Evolutionary conservation across 2,113 vertebrate species (phyloP).

Genomic region (Poeciliopsis occidentalis): DNA sequence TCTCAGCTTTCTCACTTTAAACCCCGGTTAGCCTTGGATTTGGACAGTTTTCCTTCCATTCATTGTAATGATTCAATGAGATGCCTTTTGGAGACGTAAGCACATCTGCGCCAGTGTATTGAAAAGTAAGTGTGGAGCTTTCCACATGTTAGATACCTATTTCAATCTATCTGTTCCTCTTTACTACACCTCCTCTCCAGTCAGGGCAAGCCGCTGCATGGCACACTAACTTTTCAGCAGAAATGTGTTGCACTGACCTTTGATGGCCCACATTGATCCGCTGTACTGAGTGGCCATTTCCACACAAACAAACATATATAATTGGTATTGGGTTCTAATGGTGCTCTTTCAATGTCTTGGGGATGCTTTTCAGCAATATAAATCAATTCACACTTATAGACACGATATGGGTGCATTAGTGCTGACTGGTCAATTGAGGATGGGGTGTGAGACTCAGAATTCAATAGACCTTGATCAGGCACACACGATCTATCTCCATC

Average conservation of each 20-base stretch:
- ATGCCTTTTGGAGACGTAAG: neutral
- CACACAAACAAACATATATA: conserved; percentile 83
- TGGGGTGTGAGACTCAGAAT: conserved; percentile 68
- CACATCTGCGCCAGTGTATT: neutral
- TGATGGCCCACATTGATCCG: conserved; percentile 80
- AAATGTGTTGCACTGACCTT: conserved; percentile 81
- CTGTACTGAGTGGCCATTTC: conserved; percentile 78
- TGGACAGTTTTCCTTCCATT: conserved; percentile 14
- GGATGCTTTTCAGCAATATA: conserved; percentile 81
- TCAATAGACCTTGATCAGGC: conserved; percentile 80
- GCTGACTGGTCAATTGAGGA: conserved; percentile 80
- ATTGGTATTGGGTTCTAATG: conserved; percentile 83
- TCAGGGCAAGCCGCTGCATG: conserved; percentile 44
- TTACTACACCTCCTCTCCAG: conserved; percentile 20
- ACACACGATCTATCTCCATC: conserved; percentile 69
- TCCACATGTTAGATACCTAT: neutral
- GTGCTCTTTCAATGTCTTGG: conserved; percentile 75
- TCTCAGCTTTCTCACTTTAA: conserved; percentile 42
- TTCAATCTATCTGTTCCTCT: conserved; percentile 14
- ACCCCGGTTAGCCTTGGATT: conserved; percentile 13
- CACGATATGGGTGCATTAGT: conserved; percentile 84
- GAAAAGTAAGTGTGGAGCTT: neutral
- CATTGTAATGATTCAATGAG: neutral
- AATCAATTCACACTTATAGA: conserved; percentile 86
- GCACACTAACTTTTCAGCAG: conserved; percentile 69